Evolutionary conservation across 2,113 vertebrate species (phyloP), one percentile per base, ranked within the genome.

Genomic region (Fulica atra): DNA sequence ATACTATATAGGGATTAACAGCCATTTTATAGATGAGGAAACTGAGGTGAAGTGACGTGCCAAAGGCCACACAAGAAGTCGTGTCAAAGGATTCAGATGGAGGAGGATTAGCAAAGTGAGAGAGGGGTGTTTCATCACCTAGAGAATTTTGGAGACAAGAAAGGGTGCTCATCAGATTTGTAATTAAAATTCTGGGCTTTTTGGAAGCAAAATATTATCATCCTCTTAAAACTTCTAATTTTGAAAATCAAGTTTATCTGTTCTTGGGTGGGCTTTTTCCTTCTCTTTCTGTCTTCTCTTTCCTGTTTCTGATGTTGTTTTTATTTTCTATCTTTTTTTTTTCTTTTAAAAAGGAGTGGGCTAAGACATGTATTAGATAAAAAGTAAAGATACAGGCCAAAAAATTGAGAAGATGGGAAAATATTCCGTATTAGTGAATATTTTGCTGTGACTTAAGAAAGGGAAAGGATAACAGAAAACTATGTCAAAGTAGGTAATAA

Each of bases 21-120:
- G 78, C 93, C 89, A 91, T 93, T 93, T 96, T 94, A 96, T 93
- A 95, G 94, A 92, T 93, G 95, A 95, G 94, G 93, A 97, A 96
- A 95, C 91, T 64, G 77, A 95, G 95, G 93, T 93, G 89, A 97
- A 92, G 95, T 69, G 95, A 95, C 25, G 6, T 95, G 91, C 93
- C 95, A 95, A 93, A 95, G 95, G 96, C 96, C 96, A 96, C 94
- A 97, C 93, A 96, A 96, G 95, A 89, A 91, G 95, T 89, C 2
- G 0, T 81, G 95, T 89, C 89, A 89, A 89, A 91, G 53, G 40
- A 87, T 76, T 85, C 84, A 92, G 84, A 89, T 87, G 69, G 80
- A 92, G 89, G 15, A 85, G 94, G 63, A 95, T 95, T 93, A 95
- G 35, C 24, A 96, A 89, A 92, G 71, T 56, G 60, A 70, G 59